Percentiles rank a stretch among this genome's conserved stretches.
phyloP scores from a whole-genome alignment of 2,113 vertebrate species.

The Labeo catla region DNA sequence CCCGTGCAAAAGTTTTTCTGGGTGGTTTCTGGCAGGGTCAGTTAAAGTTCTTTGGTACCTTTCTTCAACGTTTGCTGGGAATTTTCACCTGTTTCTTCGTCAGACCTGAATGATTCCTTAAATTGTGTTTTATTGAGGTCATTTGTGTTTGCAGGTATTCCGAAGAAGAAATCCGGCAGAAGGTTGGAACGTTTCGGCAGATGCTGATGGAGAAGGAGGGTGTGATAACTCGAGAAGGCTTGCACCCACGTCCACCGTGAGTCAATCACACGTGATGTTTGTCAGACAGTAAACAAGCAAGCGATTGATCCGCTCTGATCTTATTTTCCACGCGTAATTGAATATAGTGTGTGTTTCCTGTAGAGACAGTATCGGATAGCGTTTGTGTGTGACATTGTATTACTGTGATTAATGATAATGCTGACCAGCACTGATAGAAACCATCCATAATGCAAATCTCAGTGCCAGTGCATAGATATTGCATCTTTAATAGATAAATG shows the following conservation, averaged over 20 bases:
- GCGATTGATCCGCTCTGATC: slow-evolving; percentile 20
- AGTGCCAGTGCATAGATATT: neutral
- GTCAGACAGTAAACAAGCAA: neutral
- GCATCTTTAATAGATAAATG: neutral
- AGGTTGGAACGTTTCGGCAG: slow-evolving; percentile 95
- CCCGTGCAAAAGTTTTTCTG: neutral
- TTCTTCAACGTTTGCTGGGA: neutral
- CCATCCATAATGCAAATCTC: neutral
- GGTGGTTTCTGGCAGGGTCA: neutral
- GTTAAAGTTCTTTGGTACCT: neutral
- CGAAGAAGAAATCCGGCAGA: slow-evolving; percentile 93
- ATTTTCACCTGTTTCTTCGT: neutral
- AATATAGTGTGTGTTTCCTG: slow-evolving; percentile 40
- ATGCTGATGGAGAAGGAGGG: slow-evolving; percentile 99
- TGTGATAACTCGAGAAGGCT: slow-evolving; percentile 91
- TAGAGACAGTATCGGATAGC: slow-evolving; percentile 28
- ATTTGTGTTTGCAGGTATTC: slow-evolving; percentile 81
- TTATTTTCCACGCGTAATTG: slow-evolving; percentile 24
- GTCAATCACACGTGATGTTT: slow-evolving; percentile 59
- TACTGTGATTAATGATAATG: slow-evolving; percentile 39
- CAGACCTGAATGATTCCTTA: neutral
- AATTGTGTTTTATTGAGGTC: neutral
- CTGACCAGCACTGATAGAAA: slow-evolving; percentile 21
- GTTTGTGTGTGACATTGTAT: slow-evolving; percentile 7
- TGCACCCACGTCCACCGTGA: slow-evolving; percentile 87